Conservation (phyloP, 2,797 vertebrate species). For the Chiroxiphia lanceolata region DNA sequence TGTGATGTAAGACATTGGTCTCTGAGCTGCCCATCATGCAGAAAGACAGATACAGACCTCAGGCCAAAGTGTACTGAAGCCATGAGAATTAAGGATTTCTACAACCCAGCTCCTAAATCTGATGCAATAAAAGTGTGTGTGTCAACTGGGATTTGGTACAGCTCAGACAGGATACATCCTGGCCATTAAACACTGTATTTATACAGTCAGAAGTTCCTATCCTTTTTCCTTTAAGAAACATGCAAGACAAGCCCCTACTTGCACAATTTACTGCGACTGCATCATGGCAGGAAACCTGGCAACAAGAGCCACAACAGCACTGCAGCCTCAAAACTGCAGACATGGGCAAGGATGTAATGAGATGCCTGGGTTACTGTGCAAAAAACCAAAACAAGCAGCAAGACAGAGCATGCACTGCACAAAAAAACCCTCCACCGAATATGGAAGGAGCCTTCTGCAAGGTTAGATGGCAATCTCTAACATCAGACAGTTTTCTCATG, state of each 20-base stretch:
- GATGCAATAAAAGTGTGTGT: not conserved
- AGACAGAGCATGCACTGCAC: not conserved
- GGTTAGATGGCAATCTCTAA: not conserved
- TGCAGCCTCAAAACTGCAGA: slow-evolving; percentile 7
- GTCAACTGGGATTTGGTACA: not conserved
- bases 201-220: not conserved
- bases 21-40: not conserved
- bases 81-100: not conserved
- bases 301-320: not conserved
- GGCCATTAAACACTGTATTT: not conserved
- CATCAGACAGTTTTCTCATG: not conserved
- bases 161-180: not conserved
- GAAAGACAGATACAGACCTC: not conserved
- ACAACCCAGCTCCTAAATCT: not conserved
- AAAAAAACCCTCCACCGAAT: not conserved
- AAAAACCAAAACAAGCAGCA: slow-evolving; percentile 18
- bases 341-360: not conserved
- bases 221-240: not conserved
- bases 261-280: not conserved
- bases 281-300: not conserved
- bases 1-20: not conserved
- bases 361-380: not conserved
- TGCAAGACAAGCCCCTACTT: slow-evolving; percentile 14
- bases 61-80: not conserved
- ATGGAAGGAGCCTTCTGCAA: not conserved